phyloP scores from a whole-genome alignment of 23 tunicate species.

The Oikopleura vanhoeffeni region DNA sequence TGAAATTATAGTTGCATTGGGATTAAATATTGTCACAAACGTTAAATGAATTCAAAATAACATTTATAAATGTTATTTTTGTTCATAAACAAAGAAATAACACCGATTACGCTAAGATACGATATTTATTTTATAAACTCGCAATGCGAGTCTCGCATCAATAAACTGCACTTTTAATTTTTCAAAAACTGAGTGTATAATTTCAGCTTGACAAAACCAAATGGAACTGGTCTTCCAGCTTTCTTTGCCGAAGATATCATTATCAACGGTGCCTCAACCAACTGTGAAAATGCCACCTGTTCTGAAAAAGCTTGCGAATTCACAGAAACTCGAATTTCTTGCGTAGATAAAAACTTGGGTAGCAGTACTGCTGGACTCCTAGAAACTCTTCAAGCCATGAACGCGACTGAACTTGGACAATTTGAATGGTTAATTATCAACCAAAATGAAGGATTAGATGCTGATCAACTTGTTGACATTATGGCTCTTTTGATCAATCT shows the following conservation, averaged over 20 bases:
- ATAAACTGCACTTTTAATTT: no score
- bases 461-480: not conserved
- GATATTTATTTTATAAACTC: no score
- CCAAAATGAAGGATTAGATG: not conserved
- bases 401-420: not conserved
- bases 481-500: conserved; percentile 7
- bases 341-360: not conserved
- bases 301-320: not conserved
- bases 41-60: no score
- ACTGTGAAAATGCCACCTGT: not conserved
- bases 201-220: not conserved
- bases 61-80: no score
- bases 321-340: not conserved
- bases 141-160: no score
- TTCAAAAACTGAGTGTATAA: no score
- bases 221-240: not conserved
- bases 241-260: not conserved
- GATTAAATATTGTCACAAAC: no score
- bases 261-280: not conserved
- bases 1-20: no score
- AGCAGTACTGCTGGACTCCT: not conserved
- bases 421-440: not conserved
- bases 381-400: not conserved
- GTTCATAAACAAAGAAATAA: no score
- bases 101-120: no score